Evolutionary conservation across 2,113 vertebrate species (phyloP), one percentile per base, ranked within the genome.

Genomic region (Eublepharis macularius): DNA sequence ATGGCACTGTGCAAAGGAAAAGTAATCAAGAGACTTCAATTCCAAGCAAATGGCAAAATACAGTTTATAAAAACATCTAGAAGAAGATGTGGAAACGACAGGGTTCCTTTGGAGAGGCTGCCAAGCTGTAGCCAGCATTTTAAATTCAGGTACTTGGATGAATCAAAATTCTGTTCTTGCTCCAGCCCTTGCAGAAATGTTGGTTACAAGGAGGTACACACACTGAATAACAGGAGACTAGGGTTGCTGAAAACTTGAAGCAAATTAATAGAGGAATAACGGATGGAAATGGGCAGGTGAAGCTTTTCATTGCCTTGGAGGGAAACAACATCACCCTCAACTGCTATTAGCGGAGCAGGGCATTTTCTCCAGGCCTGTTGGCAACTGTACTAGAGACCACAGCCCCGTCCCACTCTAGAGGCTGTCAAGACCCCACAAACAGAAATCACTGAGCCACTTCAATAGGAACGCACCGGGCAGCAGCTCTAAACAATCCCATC

Each of bases 21-120:
- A 47, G 26, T 6, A 9, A 47, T 16, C 11, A 5, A 75, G 29
- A 45, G 9, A 26, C 19, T 47, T 75, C 4, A 5, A 16, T 47
- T 32, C 41, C 72, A 75, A 32, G 70, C 29, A 45, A 16, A 43
- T 24, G 11, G 32, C n/a, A 69, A 34, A 75, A 0, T 5, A 47
- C 4, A 26, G 43, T 26, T 26, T 47, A 60, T 32, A 32, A 29
- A 47, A 29, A 47, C 43, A 6, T 47, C 34, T 70, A 39, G 24
- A 54, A 51, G 9, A 75, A 32, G 72, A 75, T 2, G 5, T 45
- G 45, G 29, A 47, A n/a, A 47, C 10, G 5, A 14, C 24, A 45
- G 1, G 76, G 66, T 43, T 83, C 90, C 89, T 34, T 73, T 54
- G 21, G 36, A 83, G 24, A 63, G 76, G 83, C 72, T 91, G 77